Conservation (phyloP, 2,888 invertebrate species). For the Cerastis rubricosa region DNA sequence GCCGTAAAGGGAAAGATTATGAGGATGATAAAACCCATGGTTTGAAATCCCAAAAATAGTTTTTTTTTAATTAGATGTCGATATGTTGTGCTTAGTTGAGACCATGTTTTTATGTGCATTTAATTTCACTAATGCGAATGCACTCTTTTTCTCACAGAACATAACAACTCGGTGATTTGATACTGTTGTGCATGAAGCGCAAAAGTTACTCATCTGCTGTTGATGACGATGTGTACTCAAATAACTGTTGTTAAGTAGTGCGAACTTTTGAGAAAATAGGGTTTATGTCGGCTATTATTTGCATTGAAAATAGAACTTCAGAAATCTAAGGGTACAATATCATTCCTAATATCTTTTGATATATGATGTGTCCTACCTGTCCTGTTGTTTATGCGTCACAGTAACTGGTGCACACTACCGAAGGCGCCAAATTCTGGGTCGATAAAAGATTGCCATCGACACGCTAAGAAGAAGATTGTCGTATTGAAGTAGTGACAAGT, state of each 20-base stretch:
- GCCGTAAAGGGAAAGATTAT: neutral
- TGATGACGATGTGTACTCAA: slow-evolving; percentile 3
- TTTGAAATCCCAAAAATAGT: too few relatives aligned
- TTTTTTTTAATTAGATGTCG: too few relatives aligned
- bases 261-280: neutral
- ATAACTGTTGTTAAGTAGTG: neutral
- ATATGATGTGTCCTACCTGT: neutral
- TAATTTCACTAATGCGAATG: too few relatives aligned
- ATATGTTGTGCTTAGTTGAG: too few relatives aligned
- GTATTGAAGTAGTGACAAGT: neutral
- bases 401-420: neutral
- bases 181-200: neutral
- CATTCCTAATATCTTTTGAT: too few relatives aligned
- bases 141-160: neutral
- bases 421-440: neutral
- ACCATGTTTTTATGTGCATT: too few relatives aligned
- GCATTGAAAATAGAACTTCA: neutral
- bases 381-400: neutral
- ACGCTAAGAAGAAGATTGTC: neutral
- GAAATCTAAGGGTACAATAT: neutral
- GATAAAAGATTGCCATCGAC: neutral
- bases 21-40: neutral
- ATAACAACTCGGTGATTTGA: neutral
- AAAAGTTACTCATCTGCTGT: neutral
- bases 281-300: too few relatives aligned